Conservation (phyloP, 2,888 invertebrate genomes). For the Pristionchus exspectatus region DNA sequence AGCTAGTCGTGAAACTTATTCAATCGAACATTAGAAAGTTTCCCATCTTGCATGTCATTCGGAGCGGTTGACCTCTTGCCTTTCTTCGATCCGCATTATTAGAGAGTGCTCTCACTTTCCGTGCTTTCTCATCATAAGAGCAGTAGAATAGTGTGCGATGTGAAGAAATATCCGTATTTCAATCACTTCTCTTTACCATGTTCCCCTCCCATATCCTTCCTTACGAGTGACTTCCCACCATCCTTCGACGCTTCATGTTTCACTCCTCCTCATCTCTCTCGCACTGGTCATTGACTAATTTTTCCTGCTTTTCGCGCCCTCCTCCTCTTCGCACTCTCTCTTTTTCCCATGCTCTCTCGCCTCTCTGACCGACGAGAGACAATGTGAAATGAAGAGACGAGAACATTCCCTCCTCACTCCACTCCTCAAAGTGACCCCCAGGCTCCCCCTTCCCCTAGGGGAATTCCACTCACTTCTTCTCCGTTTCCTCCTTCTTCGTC, state of each 20-base stretch:
- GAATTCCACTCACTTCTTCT: not conserved
- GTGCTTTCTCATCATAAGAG: too few species aligned
- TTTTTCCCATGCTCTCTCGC: not conserved
- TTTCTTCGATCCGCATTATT: too few species aligned
- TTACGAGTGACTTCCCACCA: not conserved
- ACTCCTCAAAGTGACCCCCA: conserved; percentile 24
- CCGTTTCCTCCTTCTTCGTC: not conserved
- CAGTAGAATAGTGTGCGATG: too few species aligned
- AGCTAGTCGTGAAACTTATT: too few species aligned
- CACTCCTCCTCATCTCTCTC: conserved; percentile 17
- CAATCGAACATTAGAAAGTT: too few species aligned
- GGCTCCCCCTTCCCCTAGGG: not conserved
- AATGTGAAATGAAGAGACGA: not conserved
- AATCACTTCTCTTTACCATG: too few species aligned
- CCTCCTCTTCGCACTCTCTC: not conserved
- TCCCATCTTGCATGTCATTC: too few species aligned
- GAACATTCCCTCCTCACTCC: not conserved
- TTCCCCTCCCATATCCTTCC: not conserved
- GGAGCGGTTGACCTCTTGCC: too few species aligned
- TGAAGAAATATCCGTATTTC: too few species aligned
- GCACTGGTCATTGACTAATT: conserved; percentile 24
- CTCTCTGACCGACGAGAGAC: not conserved
- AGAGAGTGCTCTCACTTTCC: too few species aligned
- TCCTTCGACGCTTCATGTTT: not conserved
- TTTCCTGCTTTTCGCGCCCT: conserved; percentile 8